Evolutionary conservation across 2,797 vertebrate species (phyloP).

Genomic region (Yasuhikotakia modesta): DNA sequence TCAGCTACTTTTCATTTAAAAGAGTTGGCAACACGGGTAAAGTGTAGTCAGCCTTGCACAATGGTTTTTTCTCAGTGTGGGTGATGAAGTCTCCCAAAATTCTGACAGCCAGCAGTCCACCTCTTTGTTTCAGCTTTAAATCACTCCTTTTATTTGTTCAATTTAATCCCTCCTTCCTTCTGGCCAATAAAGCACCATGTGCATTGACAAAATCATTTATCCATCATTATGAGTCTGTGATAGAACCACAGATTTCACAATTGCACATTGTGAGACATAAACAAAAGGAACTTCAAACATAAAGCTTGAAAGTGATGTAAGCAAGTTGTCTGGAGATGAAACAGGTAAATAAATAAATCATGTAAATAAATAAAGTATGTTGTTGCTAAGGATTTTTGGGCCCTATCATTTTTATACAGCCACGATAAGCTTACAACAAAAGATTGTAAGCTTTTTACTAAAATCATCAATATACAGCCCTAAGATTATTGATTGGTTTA

Average conservation of each 20-base stretch:
- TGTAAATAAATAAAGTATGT: slow-evolving; percentile 20
- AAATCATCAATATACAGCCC: not conserved
- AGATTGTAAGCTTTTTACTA: not conserved
- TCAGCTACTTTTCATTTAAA: too few species aligned
- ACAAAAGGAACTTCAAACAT: not conserved
- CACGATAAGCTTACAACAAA: slow-evolving; percentile 4
- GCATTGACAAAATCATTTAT: not conserved
- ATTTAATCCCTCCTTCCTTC: not conserved
- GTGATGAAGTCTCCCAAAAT: slow-evolving; percentile 58
- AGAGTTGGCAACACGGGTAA: slow-evolving; percentile 14
- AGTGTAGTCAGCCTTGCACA: slow-evolving; percentile 66
- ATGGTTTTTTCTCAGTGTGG: slow-evolving; percentile 69
- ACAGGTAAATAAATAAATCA: not conserved
- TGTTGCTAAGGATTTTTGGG: slow-evolving; percentile 23
- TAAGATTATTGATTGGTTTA: not conserved
- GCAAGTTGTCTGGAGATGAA: not conserved
- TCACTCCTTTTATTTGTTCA: slow-evolving; percentile 5
- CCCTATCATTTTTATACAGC: not conserved
- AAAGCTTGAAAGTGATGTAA: not conserved
- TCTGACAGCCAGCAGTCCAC: slow-evolving; percentile 57
- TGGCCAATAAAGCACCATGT: not conserved
- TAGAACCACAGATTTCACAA: not conserved
- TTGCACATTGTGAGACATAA: slow-evolving; percentile 19
- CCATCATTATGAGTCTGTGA: slow-evolving; percentile 17
- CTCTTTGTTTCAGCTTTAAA: slow-evolving; percentile 56